These are phyloP conservation scores for Poeciliopsis prolifica DNA, from an alignment of 2,113 vertebrate species.

Conservation along the genomic window DNA sequence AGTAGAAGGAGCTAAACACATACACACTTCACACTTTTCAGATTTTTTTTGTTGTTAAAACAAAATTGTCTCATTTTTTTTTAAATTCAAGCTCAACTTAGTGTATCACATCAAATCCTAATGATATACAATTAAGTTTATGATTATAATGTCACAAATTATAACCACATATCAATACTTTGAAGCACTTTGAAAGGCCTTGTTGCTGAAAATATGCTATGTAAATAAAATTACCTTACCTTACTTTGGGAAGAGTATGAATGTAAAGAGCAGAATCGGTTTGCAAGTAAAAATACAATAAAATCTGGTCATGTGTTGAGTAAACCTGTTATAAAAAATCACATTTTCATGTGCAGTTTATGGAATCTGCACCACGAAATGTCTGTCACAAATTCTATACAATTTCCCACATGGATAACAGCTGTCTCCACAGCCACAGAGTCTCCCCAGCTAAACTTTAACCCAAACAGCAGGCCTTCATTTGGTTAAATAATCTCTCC, in stretches of 20 bases:
- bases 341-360: not conserved
- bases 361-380: slow-evolving; percentile 16
- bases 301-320: not conserved
- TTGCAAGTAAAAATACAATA: not conserved
- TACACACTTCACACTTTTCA: not conserved
- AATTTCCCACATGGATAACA: slow-evolving; percentile 35
- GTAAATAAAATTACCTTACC: too few species aligned
- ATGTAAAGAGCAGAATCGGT: not conserved
- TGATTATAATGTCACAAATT: not conserved
- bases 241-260: not conserved
- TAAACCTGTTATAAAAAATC: not conserved
- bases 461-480: slow-evolving; percentile 50
- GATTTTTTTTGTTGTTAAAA: not conserved
- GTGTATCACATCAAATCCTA: not conserved
- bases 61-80: not conserved
- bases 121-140: not conserved
- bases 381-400: slow-evolving; percentile 5
- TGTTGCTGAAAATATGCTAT: too few species aligned
- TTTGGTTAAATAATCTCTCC: slow-evolving; percentile 52
- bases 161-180: too few species aligned
- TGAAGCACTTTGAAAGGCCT: too few species aligned
- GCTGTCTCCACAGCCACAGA: slow-evolving; percentile 27
- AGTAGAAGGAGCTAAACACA: not conserved
- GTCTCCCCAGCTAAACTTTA: slow-evolving; percentile 20
- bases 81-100: not conserved